Base-by-base conservation (phyloP, 2,797 vertebrate genomes). In the Gallinago solitaria region DNA sequence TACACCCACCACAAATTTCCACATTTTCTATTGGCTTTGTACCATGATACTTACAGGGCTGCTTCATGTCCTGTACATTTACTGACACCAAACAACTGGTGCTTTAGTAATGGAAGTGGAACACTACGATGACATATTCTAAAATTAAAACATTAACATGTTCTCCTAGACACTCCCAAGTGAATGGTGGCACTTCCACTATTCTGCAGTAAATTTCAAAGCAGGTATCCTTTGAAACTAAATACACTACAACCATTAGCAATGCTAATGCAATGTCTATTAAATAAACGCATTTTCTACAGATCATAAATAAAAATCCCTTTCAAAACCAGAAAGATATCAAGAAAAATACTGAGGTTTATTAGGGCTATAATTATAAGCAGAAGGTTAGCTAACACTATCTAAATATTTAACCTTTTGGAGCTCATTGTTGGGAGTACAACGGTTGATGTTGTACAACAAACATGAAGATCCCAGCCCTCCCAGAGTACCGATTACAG, bases 231-330 rank as follows among this genome's bases (percentile, higher is more conserved):
- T 75, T 89, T 92, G 70, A 87, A 94, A 79, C 30, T 20, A 67
- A 93, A 74, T 2, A 1, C n/a, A 71, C 61, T 45, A 80, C 32
- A 51, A 69, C n/a, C 18, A 41, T 48, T 47, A 88, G 51, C 65
- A 89, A 91, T 56, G 53, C 39, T 93, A 95, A 89, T 21, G 15
- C 9, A 87, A 56, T 48, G 33, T 21, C 47, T 17, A 21, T 83
- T 89, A 83, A 70, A 75, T 45, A 91, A 95, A 93, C 41, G 20
- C 12, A 39, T 89, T 93, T 69, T 90, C 71, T 86, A 73, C 32
- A 68, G 41, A 87, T 80, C 50, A 63, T 54, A 90, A 89, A 90
- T 57, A 90, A 92, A 90, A 95, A 94, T 61, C 27, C 11, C 53
- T 53, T 88, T 92, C 45, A 94, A 84, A 87, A 93, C 19, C 0